These are phyloP conservation scores for Drosophila lacicola DNA, from an alignment of 2,888 invertebrate genomes.

Conservation along the genomic window DNA sequence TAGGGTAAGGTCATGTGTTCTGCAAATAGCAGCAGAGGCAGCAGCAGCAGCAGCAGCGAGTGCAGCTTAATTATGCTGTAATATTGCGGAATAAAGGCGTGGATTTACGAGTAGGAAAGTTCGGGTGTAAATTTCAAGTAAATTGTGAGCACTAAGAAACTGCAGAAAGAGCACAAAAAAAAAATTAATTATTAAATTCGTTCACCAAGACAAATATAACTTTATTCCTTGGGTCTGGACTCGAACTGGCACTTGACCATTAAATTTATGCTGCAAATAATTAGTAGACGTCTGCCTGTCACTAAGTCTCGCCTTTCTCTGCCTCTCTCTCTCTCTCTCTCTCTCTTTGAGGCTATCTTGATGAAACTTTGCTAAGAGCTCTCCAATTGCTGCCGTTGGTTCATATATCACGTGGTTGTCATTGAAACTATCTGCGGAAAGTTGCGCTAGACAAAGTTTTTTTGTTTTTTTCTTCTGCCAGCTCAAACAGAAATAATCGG, in stretches of 20 bases:
- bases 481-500: too few relatives aligned
- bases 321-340: too few relatives aligned
- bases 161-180: neutral
- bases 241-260: neutral
- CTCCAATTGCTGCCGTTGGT: too few relatives aligned
- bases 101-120: slow-evolving; percentile 49
- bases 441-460: too few relatives aligned
- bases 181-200: slow-evolving; percentile 43
- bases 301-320: too few relatives aligned
- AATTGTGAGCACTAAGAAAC: slow-evolving; percentile 21
- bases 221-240: neutral
- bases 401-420: too few relatives aligned
- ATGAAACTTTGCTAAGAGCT: too few relatives aligned
- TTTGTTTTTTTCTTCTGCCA: too few relatives aligned
- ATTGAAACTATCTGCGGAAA: too few relatives aligned
- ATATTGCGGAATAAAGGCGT: slow-evolving; percentile 52
- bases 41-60: slow-evolving; percentile 18
- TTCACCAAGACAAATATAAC: slow-evolving; percentile 5
- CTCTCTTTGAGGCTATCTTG: too few relatives aligned
- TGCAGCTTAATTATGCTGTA: slow-evolving; percentile 60
- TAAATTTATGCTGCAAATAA: neutral
- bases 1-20: slow-evolving; percentile 49
- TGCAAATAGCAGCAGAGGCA: slow-evolving; percentile 24
- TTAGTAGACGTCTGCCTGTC: neutral
- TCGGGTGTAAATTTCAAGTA: slow-evolving; percentile 18